Evolutionary conservation across 2,797 vertebrate species (phyloP).

Genomic region (Salarias fasciatus): DNA sequence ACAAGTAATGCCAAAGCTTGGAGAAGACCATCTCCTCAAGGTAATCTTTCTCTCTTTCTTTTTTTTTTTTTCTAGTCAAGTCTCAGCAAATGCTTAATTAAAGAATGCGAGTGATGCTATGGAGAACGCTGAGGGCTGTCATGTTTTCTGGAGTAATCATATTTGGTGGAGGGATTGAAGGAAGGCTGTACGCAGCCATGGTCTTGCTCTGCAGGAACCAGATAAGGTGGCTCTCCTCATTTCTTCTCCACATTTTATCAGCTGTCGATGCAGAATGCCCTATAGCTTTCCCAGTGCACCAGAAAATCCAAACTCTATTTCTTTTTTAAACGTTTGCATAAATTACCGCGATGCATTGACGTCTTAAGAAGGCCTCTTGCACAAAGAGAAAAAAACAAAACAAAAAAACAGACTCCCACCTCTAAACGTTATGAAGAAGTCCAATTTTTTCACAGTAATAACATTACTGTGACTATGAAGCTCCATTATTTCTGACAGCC

Average conservation of each 20-base stretch:
- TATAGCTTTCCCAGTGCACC: slow-evolving; percentile 25
- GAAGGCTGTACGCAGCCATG: slow-evolving; percentile 37
- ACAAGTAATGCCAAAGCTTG: slow-evolving; percentile 22
- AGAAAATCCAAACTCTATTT: slow-evolving; percentile 41
- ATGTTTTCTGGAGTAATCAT: slow-evolving; percentile 54
- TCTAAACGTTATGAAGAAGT: slow-evolving; percentile 24
- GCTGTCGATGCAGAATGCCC: slow-evolving; percentile 39
- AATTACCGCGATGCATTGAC: slow-evolving; percentile 44
- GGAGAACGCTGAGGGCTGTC: slow-evolving; percentile 40
- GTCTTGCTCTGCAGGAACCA: slow-evolving; percentile 58
- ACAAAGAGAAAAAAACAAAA: background rate
- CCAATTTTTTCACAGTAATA: slow-evolving; percentile 22
- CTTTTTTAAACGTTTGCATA: slow-evolving; percentile 42
- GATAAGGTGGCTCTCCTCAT: slow-evolving; percentile 59
- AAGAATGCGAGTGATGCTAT: slow-evolving; percentile 28
- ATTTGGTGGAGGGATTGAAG: slow-evolving; percentile 38
- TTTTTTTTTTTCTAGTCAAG: slow-evolving; percentile 15
- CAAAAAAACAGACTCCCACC: background rate
- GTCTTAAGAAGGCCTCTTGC: slow-evolving; percentile 23
- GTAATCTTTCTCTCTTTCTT: slow-evolving; percentile 14
- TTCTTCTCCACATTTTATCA: slow-evolving; percentile 52
- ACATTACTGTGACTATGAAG: slow-evolving; percentile 20
- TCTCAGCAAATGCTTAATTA: slow-evolving; percentile 54
- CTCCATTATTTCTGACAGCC: slow-evolving; percentile 42
- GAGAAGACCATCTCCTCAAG: slow-evolving; percentile 24